Conservation (phyloP, 2,113 vertebrate species). For the Todiramphus saurophagus region DNA sequence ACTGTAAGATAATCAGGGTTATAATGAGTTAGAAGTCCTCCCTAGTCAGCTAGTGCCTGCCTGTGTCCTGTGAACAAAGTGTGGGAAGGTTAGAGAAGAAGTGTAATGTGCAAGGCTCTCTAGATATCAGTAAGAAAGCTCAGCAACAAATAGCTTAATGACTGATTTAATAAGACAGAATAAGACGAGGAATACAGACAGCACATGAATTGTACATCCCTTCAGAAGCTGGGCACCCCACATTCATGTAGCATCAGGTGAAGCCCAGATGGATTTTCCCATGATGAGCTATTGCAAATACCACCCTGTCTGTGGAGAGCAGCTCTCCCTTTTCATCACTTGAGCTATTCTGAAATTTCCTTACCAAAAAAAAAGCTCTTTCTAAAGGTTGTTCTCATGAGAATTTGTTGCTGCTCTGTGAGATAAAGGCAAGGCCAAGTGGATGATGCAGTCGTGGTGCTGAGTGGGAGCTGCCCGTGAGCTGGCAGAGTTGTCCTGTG, state of each 20-base stretch:
- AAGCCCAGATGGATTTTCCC: not conserved
- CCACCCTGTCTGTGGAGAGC: not conserved
- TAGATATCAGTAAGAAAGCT: not conserved
- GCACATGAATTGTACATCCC: not conserved
- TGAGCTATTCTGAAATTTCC: not conserved
- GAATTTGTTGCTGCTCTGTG: not conserved
- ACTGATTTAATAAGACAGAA: not conserved
- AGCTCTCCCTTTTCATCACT: not conserved
- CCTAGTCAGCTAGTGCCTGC: not conserved
- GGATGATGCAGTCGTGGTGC: not conserved
- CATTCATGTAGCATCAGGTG: not conserved
- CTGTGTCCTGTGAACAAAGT: not conserved
- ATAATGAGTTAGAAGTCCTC: not conserved
- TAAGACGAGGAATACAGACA: not conserved
- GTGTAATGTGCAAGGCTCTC: not conserved
- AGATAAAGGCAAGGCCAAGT: not conserved
- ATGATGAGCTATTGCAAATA: rapidly evolving
- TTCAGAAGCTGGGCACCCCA: not conserved
- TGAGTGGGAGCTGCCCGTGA: rapidly evolving
- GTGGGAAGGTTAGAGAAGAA: not conserved
- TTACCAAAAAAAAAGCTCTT: not conserved
- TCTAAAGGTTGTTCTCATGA: not conserved
- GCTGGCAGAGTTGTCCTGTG: not conserved
- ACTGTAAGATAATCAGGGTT: not conserved
- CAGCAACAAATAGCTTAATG: not conserved